These are phyloP conservation scores for Paradisaea rubra DNA, from an alignment of 2,113 vertebrate genomes.

Conservation along the genomic window DNA sequence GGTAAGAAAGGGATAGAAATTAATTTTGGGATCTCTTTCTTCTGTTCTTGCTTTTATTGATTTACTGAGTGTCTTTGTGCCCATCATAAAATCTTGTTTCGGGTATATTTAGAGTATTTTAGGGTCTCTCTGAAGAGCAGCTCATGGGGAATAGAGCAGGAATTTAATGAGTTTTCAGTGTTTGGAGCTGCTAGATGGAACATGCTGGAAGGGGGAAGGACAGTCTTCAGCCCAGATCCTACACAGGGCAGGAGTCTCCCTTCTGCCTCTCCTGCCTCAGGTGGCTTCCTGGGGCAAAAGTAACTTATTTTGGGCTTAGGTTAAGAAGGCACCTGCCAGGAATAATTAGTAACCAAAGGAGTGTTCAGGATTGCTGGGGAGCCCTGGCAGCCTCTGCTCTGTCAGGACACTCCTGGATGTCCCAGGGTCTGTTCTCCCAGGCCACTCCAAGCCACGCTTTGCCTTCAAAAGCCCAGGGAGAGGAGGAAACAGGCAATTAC, in stretches of 20 bases:
- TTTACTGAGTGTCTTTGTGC: neutral
- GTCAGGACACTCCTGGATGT: neutral
- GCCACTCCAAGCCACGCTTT: neutral
- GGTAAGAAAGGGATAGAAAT: neutral
- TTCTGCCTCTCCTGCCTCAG: neutral
- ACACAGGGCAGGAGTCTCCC: neutral
- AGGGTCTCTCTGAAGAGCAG: neutral
- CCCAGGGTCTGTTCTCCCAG: neutral
- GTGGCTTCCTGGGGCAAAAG: neutral
- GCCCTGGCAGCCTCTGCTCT: neutral
- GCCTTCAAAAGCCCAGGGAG: neutral
- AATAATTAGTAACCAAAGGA: neutral
- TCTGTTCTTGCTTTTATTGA: neutral
- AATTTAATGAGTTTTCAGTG: neutral
- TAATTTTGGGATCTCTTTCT: neutral
- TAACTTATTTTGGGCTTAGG: neutral
- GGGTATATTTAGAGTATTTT: neutral
- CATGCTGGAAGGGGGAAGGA: rapidly evolving
- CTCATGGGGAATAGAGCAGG: neutral
- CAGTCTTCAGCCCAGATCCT: neutral
- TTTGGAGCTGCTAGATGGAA: neutral
- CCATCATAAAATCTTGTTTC: neutral
- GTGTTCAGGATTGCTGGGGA: neutral
- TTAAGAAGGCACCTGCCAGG: neutral
- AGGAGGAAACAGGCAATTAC: neutral